A percentile compares a stretch with the other conserved stretches of the same genome.
Conservation (phyloP, 2,888 invertebrate species). For the Apotomis capreana region DNA sequence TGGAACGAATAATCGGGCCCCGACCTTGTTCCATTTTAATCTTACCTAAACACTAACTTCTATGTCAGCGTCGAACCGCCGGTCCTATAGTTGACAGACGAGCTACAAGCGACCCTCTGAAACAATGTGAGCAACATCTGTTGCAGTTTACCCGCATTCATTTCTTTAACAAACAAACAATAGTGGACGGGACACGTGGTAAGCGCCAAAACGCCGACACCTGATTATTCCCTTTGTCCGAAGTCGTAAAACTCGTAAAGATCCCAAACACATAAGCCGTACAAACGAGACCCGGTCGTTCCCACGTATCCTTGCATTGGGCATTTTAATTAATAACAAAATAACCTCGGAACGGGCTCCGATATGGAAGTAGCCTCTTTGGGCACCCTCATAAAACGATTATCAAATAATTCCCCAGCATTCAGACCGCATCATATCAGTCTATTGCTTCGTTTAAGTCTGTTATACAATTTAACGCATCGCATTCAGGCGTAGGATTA, state of each 20-base stretch:
- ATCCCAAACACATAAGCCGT: slow-evolving; percentile 67
- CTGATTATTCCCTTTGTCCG: slow-evolving; percentile 72
- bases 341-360: slow-evolving; percentile 62
- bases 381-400: slow-evolving; percentile 79
- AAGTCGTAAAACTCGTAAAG: slow-evolving; percentile 53
- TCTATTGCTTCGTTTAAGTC: slow-evolving; percentile 65
- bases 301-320: slow-evolving; percentile 75
- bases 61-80: slow-evolving; percentile 17
- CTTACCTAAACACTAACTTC: slow-evolving; percentile 36
- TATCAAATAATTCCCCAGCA: slow-evolving; percentile 74
- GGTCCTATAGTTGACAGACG: slow-evolving; percentile 2
- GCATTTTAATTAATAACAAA: slow-evolving; percentile 77
- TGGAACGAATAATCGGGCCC: slow-evolving; percentile 57
- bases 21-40: slow-evolving; percentile 69
- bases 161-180: slow-evolving; percentile 60
- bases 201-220: slow-evolving; percentile 62
- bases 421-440: slow-evolving; percentile 65
- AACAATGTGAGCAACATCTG: slow-evolving; percentile 61
- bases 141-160: slow-evolving; percentile 58
- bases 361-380: slow-evolving; percentile 76
- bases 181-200: slow-evolving; percentile 57
- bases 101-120: slow-evolving; percentile 10
- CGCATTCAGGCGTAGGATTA: slow-evolving; percentile 59
- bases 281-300: slow-evolving; percentile 60
- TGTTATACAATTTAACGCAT: slow-evolving; percentile 76